Evolutionary conservation across 2,888 invertebrate genomes (phyloP).

Genomic region (Meta bourneti): DNA sequence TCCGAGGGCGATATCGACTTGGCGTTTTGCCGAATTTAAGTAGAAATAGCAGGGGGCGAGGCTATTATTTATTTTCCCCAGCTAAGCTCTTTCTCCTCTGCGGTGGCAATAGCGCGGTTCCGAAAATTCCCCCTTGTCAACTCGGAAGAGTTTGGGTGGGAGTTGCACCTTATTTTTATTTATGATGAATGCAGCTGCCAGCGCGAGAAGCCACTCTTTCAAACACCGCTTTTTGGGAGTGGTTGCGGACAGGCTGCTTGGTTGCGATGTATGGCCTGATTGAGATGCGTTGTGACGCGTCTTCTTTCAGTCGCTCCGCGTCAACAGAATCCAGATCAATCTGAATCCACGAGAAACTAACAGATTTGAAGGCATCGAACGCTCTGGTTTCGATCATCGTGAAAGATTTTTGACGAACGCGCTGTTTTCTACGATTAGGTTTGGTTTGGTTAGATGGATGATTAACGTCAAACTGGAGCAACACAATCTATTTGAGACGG

Average conservation of each 20-base stretch:
- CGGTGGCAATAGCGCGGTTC: not conserved
- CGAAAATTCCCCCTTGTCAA: not conserved
- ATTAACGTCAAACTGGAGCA: too few species aligned
- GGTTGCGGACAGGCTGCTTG: not conserved
- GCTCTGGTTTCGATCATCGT: too few species aligned
- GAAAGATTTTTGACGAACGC: too few species aligned
- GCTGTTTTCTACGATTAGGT: too few species aligned
- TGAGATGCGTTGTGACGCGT: too few species aligned
- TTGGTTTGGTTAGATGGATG: too few species aligned
- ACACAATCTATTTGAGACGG: too few species aligned
- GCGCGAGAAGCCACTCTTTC: not conserved
- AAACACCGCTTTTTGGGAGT: not conserved
- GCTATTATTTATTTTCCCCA: not conserved
- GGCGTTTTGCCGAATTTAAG: constrained; percentile 50
- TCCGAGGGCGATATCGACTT: constrained; percentile 25
- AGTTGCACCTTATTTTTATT: not conserved
- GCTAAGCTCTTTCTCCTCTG: too few species aligned
- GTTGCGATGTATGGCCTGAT: not conserved
- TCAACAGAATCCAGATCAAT: too few species aligned
- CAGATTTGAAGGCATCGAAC: too few species aligned
- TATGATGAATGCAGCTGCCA: not conserved
- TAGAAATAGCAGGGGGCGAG: constrained; percentile 26
- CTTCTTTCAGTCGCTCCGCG: too few species aligned
- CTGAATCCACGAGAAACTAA: too few species aligned
- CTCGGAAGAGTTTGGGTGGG: not conserved